phyloP scores from a whole-genome alignment of 2,888 invertebrate species.

The Stenodema calcarata region DNA sequence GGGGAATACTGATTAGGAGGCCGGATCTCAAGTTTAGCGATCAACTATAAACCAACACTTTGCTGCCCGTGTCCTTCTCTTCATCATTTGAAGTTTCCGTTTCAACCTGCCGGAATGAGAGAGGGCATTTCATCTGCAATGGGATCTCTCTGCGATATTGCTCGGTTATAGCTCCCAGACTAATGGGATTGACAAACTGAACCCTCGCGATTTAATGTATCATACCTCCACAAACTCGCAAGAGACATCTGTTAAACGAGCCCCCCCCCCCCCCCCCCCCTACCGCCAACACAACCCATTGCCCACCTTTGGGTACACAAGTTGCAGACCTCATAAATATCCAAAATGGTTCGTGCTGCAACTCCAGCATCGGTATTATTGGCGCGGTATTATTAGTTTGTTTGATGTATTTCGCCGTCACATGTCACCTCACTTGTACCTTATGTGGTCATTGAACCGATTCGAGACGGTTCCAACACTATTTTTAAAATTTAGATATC shows the following conservation, averaged over 20 bases:
- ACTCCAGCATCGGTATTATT: too few relatives aligned
- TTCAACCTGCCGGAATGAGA: slow-evolving; percentile 17
- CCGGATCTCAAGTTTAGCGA: background rate
- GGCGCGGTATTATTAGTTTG: too few relatives aligned
- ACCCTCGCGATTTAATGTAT: slow-evolving; percentile 30
- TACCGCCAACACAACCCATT: too few relatives aligned
- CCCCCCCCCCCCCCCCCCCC: too few relatives aligned
- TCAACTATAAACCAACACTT: background rate
- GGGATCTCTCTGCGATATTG: slow-evolving; percentile 8
- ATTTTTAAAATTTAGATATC: too few relatives aligned
- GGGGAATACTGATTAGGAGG: background rate
- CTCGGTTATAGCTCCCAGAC: slow-evolving; percentile 29
- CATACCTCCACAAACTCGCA: slow-evolving; percentile 19
- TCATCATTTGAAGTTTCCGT: slow-evolving; percentile 33
- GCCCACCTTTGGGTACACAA: background rate
- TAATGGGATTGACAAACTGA: slow-evolving; percentile 33
- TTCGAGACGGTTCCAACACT: too few relatives aligned
- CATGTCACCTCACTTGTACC: too few relatives aligned
- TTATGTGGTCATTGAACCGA: too few relatives aligned
- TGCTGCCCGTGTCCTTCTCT: background rate
- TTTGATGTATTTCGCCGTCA: too few relatives aligned
- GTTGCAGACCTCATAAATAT: slow-evolving; percentile 11
- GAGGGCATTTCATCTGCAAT: slow-evolving; percentile 25
- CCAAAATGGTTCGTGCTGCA: slow-evolving; percentile 1
- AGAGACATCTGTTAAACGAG: slow-evolving; percentile 17